A percentile compares a stretch with the other conserved stretches of the same genome.
Conservation (phyloP, 2,113 vertebrate genomes). For the rabbit (Oryctolagus cuniculus) region DNA sequence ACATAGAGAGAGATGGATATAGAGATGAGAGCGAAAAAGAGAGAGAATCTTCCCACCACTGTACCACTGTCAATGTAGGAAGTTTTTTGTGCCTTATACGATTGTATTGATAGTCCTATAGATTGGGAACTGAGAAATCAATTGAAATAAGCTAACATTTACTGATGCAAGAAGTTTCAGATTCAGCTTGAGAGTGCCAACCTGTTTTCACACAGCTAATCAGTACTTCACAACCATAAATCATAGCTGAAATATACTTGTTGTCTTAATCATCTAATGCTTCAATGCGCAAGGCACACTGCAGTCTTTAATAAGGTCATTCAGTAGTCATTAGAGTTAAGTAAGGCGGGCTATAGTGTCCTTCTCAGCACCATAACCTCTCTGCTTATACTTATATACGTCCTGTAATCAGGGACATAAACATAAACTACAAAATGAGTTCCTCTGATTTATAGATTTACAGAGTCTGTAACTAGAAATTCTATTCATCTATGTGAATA, state of each 20-base stretch:
- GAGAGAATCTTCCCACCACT: too few relatives aligned
- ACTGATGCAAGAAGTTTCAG: constrained; percentile 9
- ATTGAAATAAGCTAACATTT: constrained; percentile 32
- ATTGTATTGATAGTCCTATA: not conserved
- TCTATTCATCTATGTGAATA: not conserved
- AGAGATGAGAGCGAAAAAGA: too few relatives aligned
- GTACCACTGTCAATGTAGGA: too few relatives aligned
- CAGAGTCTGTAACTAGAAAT: not conserved
- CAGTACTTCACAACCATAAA: not conserved
- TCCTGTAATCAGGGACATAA: not conserved
- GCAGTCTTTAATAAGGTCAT: constrained; percentile 54
- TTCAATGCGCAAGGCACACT: not conserved
- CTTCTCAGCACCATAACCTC: not conserved
- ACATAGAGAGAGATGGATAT: too few relatives aligned
- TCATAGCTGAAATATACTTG: constrained; percentile 6
- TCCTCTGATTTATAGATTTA: not conserved
- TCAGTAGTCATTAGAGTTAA: not conserved
- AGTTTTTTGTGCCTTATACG: not conserved
- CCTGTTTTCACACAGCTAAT: constrained; percentile 47
- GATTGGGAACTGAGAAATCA: constrained; percentile 22
- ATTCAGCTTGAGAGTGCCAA: constrained; percentile 16
- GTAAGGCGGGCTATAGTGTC: constrained; percentile 2
- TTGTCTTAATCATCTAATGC: constrained; percentile 47
- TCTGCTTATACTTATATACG: not conserved
- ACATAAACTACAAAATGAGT: constrained; percentile 27